Conservation (phyloP, 2,888 invertebrate genomes). For the Hesperia comma region DNA sequence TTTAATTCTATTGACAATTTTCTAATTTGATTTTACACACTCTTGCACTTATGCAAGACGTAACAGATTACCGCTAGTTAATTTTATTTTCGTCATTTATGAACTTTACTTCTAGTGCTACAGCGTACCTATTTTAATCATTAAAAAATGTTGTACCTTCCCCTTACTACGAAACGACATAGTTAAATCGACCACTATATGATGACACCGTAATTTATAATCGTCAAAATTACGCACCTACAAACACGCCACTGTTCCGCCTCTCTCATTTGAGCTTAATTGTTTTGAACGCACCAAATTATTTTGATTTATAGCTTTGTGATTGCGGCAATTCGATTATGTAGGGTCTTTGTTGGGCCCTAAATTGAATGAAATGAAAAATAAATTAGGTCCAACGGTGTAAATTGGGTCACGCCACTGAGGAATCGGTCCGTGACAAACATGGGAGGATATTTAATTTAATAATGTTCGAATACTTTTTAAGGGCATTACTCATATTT, state of each 20-base stretch:
- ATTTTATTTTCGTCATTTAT: no score
- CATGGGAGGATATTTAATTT: neutral
- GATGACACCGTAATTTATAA: neutral
- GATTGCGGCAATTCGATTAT: slow-evolving; percentile 81
- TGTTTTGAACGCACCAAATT: slow-evolving; percentile 75
- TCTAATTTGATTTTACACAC: no score
- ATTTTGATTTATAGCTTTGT: slow-evolving; percentile 82
- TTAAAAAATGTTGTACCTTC: no score
- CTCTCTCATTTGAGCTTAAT: slow-evolving; percentile 70
- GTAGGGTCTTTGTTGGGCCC: slow-evolving; percentile 65
- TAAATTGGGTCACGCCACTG: slow-evolving; percentile 52
- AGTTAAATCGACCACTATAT: neutral
- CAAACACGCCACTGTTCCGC: slow-evolving; percentile 52
- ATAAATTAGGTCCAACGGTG: slow-evolving; percentile 68
- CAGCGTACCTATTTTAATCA: no score
- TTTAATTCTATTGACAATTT: no score
- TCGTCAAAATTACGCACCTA: slow-evolving; percentile 46
- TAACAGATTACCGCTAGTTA: no score
- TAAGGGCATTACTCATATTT: no score
- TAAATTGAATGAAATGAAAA: slow-evolving; percentile 80
- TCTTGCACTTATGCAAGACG: no score
- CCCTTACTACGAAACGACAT: neutral
- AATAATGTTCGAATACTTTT: neutral
- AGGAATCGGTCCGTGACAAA: slow-evolving; percentile 47
- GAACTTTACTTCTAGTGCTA: no score